Evolutionary conservation across 2,113 vertebrate genomes (phyloP), one percentile per base, ranked within the genome.

Genomic region (Hyperopisus bebe): DNA sequence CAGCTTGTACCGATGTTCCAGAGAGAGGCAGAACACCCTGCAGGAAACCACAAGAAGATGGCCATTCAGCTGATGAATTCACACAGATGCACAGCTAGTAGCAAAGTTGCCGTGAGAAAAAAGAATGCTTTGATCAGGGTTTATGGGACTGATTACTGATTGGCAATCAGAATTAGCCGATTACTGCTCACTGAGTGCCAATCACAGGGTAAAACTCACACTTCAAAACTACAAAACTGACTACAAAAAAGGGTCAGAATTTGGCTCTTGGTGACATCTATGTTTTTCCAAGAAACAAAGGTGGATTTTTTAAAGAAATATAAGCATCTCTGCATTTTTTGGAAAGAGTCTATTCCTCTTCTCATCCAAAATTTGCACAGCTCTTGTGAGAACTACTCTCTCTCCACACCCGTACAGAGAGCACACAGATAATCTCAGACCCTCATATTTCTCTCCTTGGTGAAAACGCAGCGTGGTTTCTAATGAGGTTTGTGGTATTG

Each of bases 1-100:
- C 80, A 3, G 91, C 46, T 80, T 86, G 92, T 50, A 95, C 93
- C 4, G 89, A 93, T 88, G 97, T 94, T 91, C 95, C 96, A 74
- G 96, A 97, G 3, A 97, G 94, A 5, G 97, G 96, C 89, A 97
- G 95, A 88, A 97, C 92, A 15, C 97, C 97, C 97, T 97, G 94
- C 0, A 11, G 66, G 42, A 87, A 3, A 88, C 50, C 39, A 90
- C 1, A 83, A 19, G 48, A 21, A 10, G 0, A 44, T 39, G 62
- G 44, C 10, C 35, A 80, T 19, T 80, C 31, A 80, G 4, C 74
- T 42, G 74, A 5, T 1, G n/a, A 80, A 42, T 7, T 80, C 74
- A 42, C 74, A 42, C 74, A 80, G 74, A 42, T 42, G 5, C 74
- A 80, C 35, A 80, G 74, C 74, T 17, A 80, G 6, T 8, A 80